Evolutionary conservation across 2,113 vertebrate species (phyloP).

Genomic region (Gracilinanus agilis): DNA sequence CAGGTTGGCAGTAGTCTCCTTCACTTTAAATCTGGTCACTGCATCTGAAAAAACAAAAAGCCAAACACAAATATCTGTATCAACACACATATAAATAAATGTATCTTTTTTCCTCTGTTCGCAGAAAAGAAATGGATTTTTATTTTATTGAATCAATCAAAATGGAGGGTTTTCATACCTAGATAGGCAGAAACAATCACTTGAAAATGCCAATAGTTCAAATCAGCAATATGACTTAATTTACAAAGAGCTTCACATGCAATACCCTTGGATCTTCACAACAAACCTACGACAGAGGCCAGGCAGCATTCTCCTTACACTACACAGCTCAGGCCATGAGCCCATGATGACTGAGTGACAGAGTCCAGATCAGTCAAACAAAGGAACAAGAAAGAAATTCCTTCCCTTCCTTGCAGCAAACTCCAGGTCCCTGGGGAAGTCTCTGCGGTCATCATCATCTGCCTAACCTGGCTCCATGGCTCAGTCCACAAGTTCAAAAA

Average conservation of each 20-base stretch:
- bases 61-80: not conserved
- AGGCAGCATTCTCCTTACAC: not conserved
- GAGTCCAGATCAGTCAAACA: not conserved
- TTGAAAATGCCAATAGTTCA: not conserved
- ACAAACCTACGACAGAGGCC: not conserved
- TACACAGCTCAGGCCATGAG: not conserved
- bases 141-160: not conserved
- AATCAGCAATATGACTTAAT: not conserved
- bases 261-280: not conserved
- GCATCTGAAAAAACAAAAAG: not conserved
- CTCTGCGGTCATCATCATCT: not conserved
- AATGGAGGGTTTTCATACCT: not conserved
- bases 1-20: not conserved
- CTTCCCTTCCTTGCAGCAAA: not conserved
- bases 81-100: not conserved
- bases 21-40: not conserved
- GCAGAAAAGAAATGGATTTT: not conserved
- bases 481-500: not conserved
- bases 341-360: not conserved
- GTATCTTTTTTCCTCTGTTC: not conserved
- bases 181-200: not conserved
- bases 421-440: not conserved
- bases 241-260: not conserved
- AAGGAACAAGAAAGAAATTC: not conserved
- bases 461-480: not conserved